Conservation (phyloP, 1,140 invertebrate genomes). For the Trachymyrmex septentrionalis region DNA sequence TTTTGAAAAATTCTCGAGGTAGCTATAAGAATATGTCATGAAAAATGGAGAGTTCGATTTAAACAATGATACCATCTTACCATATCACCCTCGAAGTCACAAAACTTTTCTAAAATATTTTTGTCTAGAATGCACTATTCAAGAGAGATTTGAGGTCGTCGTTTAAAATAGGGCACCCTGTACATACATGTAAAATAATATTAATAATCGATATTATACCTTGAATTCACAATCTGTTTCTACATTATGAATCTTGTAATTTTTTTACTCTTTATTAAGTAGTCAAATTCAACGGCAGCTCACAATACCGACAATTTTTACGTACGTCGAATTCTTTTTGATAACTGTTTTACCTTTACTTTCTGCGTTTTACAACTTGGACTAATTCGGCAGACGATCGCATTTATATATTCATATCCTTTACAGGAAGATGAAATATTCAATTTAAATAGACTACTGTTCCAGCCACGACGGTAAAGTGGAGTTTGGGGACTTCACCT, state of each 20-base stretch:
- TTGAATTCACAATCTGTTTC: constrained; percentile 70
- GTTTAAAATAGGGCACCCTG: too few species aligned
- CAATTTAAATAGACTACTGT: constrained; percentile 86
- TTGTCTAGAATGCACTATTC: too few species aligned
- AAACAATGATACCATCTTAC: too few species aligned
- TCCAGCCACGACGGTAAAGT: constrained; percentile 92
- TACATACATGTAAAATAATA: neutral
- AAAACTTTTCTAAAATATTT: too few species aligned
- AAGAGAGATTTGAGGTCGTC: too few species aligned
- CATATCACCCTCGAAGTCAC: too few species aligned
- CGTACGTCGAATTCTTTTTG: constrained; percentile 16
- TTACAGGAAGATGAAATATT: constrained; percentile 9
- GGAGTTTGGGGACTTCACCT: constrained; percentile 92
- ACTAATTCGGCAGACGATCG: constrained; percentile 60
- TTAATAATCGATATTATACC: constrained; percentile 48
- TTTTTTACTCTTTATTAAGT: constrained; percentile 45
- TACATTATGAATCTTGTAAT: constrained; percentile 51
- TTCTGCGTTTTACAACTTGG: constrained; percentile 14
- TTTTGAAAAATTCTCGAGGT: too few species aligned
- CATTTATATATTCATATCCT: constrained; percentile 49
- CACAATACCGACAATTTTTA: constrained; percentile 36
- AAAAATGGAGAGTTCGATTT: too few species aligned
- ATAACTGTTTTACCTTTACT: constrained; percentile 66
- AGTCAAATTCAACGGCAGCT: constrained; percentile 64
- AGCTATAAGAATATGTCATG: too few species aligned